phyloP scores from a whole-genome alignment of 2,797 vertebrate genomes.

The Liasis olivaceus region DNA sequence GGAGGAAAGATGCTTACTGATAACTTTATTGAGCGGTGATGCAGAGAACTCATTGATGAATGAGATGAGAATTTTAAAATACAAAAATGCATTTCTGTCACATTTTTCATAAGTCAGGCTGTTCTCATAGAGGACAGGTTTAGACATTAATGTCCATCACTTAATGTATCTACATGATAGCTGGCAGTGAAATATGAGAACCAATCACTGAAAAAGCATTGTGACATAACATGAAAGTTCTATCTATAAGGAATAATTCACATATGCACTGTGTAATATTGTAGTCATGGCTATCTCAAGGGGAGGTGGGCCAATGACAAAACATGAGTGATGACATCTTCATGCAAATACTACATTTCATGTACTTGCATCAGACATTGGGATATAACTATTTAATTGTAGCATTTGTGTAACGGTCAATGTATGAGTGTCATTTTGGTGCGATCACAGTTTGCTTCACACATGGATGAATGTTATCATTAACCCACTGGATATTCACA shows the following conservation, averaged over 20 bases:
- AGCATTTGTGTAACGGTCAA: neutral
- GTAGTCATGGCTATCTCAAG: neutral
- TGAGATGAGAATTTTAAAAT: neutral
- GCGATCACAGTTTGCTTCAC: neutral
- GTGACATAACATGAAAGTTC: neutral
- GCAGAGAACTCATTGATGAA: neutral
- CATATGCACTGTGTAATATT: neutral
- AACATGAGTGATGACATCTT: neutral
- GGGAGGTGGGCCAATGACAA: neutral
- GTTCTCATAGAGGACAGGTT: neutral
- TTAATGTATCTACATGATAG: neutral
- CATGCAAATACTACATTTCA: neutral
- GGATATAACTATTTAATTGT: neutral
- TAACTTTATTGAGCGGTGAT: slow-evolving; percentile 24
- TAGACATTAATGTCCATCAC: neutral
- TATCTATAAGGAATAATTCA: neutral
- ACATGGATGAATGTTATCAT: neutral
- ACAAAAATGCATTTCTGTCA: neutral
- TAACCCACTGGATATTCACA: neutral
- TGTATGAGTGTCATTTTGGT: neutral
- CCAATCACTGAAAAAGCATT: neutral
- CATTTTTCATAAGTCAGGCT: slow-evolving; percentile 2
- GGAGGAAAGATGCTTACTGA: neutral
- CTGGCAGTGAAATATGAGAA: neutral
- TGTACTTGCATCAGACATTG: neutral